Evolutionary conservation across 2,888 invertebrate species (phyloP), one percentile per base, ranked within the genome.

Genomic region (Agonopterix alstromeriana): DNA sequence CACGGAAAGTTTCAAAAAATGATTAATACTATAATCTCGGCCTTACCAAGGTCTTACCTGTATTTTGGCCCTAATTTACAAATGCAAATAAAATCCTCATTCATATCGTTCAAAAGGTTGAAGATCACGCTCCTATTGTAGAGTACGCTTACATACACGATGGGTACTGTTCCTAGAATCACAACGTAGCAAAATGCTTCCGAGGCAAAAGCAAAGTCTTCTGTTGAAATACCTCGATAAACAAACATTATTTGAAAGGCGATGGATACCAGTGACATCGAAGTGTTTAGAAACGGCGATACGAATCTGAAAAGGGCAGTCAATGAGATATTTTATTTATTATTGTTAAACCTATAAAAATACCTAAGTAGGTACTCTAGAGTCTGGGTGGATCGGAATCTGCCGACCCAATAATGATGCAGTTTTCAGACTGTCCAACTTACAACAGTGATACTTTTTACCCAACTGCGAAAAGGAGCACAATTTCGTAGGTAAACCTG

Each of bases 101-200:
- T 70, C 67, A 83, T 79, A 3, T 61, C 54, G 2, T 70, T 50
- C 2, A 81, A 42, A 11, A 75, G 54, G 2, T 57, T 49, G 10
- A 67, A 47, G 5, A 82, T 61, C 35, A 60, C 59, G 0, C 59
- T 38, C 10, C 58, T 65, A 40, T 72, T 73, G 1, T 47, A 1
- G 2, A 76, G 11, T 0, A 73, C 49, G 17, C 72, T 67, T 2
- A 40, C 36, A 48, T 64, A 70, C 1, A 79, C 59, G 0, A 65
- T 11, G 0, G 75, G 72, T 0, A 74, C 57, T 0, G 67, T 52
- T 5, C 61, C 63, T 0, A 80, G 38, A 4, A 81, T 53, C 8
- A 81, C 53, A 36, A 72, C 56, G 50, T 81, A 83, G 51, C 75
- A 78, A 55, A 81, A 77, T 36, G 70, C 67, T 53, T 82, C 82